These are phyloP conservation scores for Phrynocephalus guinanensis DNA, from an alignment of 2,797 vertebrate species.

Conservation along the genomic window DNA sequence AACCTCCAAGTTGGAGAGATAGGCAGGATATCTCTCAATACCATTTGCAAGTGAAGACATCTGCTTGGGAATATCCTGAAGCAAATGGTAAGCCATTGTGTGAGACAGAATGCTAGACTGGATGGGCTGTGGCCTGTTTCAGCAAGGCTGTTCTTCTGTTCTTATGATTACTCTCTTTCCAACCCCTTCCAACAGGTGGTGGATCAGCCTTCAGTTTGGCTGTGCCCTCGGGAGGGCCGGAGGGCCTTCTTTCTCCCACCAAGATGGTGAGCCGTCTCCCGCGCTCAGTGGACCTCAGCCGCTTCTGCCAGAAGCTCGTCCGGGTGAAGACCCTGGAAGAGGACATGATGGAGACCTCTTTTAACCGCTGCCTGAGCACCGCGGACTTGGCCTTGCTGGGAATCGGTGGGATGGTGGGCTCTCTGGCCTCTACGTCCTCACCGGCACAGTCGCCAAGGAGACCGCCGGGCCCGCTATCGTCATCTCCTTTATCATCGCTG, in stretches of 20 bases:
- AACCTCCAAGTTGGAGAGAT: too few relatives aligned
- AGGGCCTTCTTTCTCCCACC: fast-evolving
- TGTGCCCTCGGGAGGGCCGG: background rate
- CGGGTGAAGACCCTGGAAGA: slow-evolving; percentile 93
- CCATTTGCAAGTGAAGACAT: too few relatives aligned
- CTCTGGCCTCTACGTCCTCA: slow-evolving; percentile 94
- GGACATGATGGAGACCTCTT: slow-evolving; percentile 90
- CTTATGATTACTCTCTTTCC: too few relatives aligned
- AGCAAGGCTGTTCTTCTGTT: too few relatives aligned
- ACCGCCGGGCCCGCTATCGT: slow-evolving; percentile 89
- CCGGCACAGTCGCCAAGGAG: slow-evolving; percentile 93
- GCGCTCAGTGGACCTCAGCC: slow-evolving; percentile 80
- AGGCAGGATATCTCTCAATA: too few relatives aligned
- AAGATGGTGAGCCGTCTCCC: slow-evolving; percentile 84
- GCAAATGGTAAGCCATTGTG: too few relatives aligned
- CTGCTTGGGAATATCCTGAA: too few relatives aligned
- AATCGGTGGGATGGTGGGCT: slow-evolving; percentile 95
- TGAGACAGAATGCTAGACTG: too few relatives aligned
- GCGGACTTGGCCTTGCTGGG: slow-evolving; percentile 92
- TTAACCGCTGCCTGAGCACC: slow-evolving; percentile 92
- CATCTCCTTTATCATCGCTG: slow-evolving; percentile 89
- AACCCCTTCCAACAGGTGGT: background rate
- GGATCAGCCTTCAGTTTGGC: fast-evolving
- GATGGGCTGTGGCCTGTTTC: too few relatives aligned
- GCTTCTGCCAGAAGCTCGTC: slow-evolving; percentile 91